A percentile compares a stretch with the other conserved stretches of the same genome.
Evolutionary conservation across 1,140 invertebrate genomes (phyloP).

Genomic region (Penaeus vannamei): DNA sequence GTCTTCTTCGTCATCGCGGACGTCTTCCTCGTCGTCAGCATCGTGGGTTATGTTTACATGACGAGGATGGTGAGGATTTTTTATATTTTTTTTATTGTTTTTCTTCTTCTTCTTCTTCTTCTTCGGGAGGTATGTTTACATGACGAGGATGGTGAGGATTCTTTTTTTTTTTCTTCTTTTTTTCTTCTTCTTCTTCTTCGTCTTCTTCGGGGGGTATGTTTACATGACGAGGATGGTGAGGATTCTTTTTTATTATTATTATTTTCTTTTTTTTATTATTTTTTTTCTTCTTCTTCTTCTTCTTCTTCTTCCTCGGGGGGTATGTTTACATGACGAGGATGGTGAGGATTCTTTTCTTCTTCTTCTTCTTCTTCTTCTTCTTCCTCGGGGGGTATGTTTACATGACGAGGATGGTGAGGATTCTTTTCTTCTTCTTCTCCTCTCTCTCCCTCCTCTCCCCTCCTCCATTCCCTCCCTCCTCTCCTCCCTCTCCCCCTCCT

Average conservation of each 20-base stretch:
- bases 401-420: slow-evolving; percentile 79
- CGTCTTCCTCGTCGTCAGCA: slow-evolving; percentile 76
- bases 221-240: slow-evolving; percentile 80
- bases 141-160: slow-evolving; percentile 79
- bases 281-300: background rate
- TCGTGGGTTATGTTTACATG: slow-evolving; percentile 81
- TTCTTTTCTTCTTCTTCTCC: background rate
- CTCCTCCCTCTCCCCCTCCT: no score
- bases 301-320: slow-evolving; percentile 78
- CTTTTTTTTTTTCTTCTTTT: background rate
- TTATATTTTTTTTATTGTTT: background rate
- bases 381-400: slow-evolving; percentile 79
- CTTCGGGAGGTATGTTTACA: slow-evolving; percentile 79
- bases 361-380: background rate
- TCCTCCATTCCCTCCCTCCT: no score
- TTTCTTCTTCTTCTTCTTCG: slow-evolving; percentile 72
- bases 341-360: slow-evolving; percentile 73
- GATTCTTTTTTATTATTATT: slow-evolving; percentile 58
- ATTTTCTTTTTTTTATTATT: background rate
- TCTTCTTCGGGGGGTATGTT: slow-evolving; percentile 81
- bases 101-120: background rate
- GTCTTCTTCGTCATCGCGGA: slow-evolving; percentile 67
- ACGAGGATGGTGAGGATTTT: slow-evolving; percentile 77
- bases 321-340: slow-evolving; percentile 81
- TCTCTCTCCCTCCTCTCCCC: no score